Base-by-base conservation (phyloP, 2,113 vertebrate species). In the Fukomys damarensis region DNA sequence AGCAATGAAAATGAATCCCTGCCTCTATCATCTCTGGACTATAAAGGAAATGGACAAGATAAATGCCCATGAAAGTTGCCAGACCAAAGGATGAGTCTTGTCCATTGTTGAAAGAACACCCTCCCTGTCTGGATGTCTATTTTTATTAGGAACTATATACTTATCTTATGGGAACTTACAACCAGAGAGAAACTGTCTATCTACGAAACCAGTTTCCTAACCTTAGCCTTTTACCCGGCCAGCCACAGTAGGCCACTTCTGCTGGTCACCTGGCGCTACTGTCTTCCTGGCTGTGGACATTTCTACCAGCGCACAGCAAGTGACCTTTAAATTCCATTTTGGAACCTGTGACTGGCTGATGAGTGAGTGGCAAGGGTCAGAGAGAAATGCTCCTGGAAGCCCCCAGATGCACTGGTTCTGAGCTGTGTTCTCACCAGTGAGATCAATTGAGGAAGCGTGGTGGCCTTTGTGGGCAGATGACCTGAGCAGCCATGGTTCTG, bases 51-150 rank as follows among this genome's bases (percentile, higher is more conserved):
- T 35, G 70, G 54, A 12, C 38, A 24, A 86, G 94, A 95, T 95
- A 84, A 61, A 90, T 87, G 65, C 52, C 24, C 59, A 26, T 89
- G 28, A 72, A 38, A 58, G 58, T 59, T 92, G 92, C 96, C 95
- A 97, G 89, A 72, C 52, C 0, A 10, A 88, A 92, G 20, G 49
- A 72, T 90, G 93, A 95, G 76, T 85, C 83, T 96, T 68, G 68
- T 74, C 74, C 90, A 10, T 96, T 97, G 94, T 94, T 91, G 59
- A 93, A 89, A 84, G 92, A 89, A 81, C 13, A 90, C 70, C 86
- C 81, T 96, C 91, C 83, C 59, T 89, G 84, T 98, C 94, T 97
- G 91, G 77, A 86, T 94, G 66, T 86, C 74, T 97, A 88, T 86
- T 96, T 96, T 97, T 89, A 86, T 93, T 97, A 93, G 96, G 80